Evolutionary conservation across 2,888 invertebrate genomes (phyloP).

Genomic region (Drosophila ochracea): DNA sequence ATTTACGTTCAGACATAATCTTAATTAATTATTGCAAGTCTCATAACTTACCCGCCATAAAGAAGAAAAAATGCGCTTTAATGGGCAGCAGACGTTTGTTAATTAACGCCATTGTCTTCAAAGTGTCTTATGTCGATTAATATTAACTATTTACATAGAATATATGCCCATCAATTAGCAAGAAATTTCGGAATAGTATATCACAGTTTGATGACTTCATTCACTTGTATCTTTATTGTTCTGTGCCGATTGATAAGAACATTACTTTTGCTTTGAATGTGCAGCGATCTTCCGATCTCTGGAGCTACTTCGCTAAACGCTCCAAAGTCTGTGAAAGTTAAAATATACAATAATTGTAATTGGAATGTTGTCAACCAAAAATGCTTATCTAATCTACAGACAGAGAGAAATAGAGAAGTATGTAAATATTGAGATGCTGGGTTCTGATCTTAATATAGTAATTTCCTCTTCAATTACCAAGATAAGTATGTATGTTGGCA

Average conservation of each 20-base stretch:
- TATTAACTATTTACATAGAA: neutral
- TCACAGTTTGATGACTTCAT: conserved; percentile 64
- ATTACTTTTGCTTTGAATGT: conserved; percentile 29
- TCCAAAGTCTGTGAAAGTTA: conserved; percentile 24
- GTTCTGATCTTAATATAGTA: conserved; percentile 17
- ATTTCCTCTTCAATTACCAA: conserved; percentile 10
- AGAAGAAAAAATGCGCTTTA: conserved; percentile 95
- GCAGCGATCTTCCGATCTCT: conserved; percentile 5
- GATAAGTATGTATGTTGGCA: conserved; percentile 4
- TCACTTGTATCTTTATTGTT: conserved; percentile 46
- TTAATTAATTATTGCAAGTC: neutral
- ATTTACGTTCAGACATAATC: neutral
- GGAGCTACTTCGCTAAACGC: neutral
- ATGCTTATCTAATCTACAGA: conserved; percentile 42
- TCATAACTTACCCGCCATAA: conserved; percentile 91
- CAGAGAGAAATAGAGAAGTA: neutral
- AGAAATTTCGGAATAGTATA: conserved; percentile 35
- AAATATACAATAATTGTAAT: conserved; percentile 11
- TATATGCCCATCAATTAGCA: neutral
- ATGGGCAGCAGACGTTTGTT: conserved; percentile 91
- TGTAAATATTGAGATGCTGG: conserved; percentile 23
- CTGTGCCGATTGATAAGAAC: conserved; percentile 38
- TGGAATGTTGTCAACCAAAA: conserved; percentile 27
- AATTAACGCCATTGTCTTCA: conserved; percentile 87
- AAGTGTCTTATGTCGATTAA: neutral